These are phyloP conservation scores for Globia sparganii DNA, from an alignment of 2,888 invertebrate species.

Conservation along the genomic window DNA sequence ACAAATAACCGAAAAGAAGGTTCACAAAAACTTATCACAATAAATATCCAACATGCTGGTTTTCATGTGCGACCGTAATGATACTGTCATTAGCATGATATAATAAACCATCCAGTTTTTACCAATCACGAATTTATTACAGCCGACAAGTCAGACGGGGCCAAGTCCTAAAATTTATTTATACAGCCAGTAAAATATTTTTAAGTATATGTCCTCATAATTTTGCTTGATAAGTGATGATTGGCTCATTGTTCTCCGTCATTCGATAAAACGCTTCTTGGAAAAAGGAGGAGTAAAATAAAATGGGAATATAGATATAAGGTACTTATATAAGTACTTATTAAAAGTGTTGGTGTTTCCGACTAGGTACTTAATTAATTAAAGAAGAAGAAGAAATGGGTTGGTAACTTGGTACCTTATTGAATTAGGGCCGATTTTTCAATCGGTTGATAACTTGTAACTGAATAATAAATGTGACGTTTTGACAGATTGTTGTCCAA, in stretches of 20 bases:
- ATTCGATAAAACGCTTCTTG: constrained; percentile 36
- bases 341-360: not conserved
- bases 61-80: constrained; percentile 22
- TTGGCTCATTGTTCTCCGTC: constrained; percentile 59
- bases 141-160: constrained; percentile 46
- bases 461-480: too few species aligned
- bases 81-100: constrained; percentile 49
- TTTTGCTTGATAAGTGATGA: constrained; percentile 64
- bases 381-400: not conserved
- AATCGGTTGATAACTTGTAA: too few species aligned
- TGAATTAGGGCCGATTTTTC: too few species aligned
- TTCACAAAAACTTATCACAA: constrained; percentile 20
- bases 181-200: constrained; percentile 62
- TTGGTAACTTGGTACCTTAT: not conserved
- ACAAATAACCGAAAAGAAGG: not conserved
- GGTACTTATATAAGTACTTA: not conserved
- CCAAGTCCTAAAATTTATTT: constrained; percentile 57
- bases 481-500: too few species aligned
- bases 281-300: constrained; percentile 21
- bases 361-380: not conserved
- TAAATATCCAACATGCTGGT: constrained; percentile 28
- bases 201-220: constrained; percentile 57
- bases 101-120: constrained; percentile 56
- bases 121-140: constrained; percentile 60
- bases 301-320: constrained; percentile 3